These are phyloP conservation scores for Scolopax rusticola DNA, from an alignment of 2,797 vertebrate genomes.

Conservation along the genomic window DNA sequence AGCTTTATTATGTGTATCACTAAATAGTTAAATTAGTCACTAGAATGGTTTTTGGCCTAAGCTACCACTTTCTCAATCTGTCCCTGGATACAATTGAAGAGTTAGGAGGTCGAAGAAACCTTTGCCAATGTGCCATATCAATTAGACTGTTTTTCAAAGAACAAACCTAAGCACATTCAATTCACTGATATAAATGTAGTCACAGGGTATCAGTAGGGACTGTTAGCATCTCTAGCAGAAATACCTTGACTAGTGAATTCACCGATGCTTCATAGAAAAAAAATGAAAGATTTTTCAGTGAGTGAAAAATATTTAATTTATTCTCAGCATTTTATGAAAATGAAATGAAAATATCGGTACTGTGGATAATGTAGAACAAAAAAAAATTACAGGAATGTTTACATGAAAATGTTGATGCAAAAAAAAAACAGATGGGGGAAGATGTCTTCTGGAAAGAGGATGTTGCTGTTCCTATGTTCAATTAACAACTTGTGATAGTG, in stretches of 20 bases:
- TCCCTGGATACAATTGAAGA: not conserved
- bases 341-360: not conserved
- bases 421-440: not conserved
- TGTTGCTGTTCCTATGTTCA: not conserved
- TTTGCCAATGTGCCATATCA: not conserved
- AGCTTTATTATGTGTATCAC: not conserved
- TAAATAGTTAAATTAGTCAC: not conserved
- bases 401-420: not conserved
- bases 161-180: not conserved
- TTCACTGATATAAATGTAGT: not conserved
- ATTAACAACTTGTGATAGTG: constrained; percentile 14
- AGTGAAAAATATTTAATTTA: not conserved
- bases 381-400: not conserved
- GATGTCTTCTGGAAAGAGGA: not conserved
- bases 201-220: not conserved
- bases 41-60: not conserved
- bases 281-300: not conserved
- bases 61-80: not conserved
- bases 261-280: not conserved
- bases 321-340: not conserved
- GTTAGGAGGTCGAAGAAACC: fast-evolving
- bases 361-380: not conserved
- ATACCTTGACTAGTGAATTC: not conserved
- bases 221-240: not conserved
- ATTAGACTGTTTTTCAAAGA: not conserved